Base-by-base conservation (phyloP, 2,113 vertebrate genomes). In the Heteronetta atricapilla region DNA sequence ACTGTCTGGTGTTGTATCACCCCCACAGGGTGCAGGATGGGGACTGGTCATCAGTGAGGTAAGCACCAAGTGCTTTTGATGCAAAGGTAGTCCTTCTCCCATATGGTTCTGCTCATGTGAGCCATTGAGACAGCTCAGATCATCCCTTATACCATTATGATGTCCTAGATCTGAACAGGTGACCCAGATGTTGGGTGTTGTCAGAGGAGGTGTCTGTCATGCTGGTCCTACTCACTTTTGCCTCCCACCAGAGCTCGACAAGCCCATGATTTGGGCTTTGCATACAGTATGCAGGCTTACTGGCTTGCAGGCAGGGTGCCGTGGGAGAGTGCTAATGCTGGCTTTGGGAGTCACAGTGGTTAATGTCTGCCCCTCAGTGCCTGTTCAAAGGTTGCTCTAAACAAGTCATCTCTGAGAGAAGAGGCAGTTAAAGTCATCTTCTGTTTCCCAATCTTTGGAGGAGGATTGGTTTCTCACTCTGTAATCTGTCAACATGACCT, bases 401-500 rank as follows among this genome's bases (percentile, higher is more conserved):
- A 63, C 75, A 76, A 85, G 68, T 58, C 8, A 52, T 86, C 95
- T 63, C 31, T 67, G 64, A 66, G 70, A 59, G 56, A 74, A 56
- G 67, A 86, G 77, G 79, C 76, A 80, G 88, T 90, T 94, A 88
- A 93, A 89, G 74, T 66, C 88, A 64, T 90, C 82, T 91, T 86
- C 87, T 88, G 13, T 83, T 91, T 89, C 79, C 38, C 62, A 53
- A n/a, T 90, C 92, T 81, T 86, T 50, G 77, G 80, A 86, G 88
- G 86, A 94, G 83, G 90, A 90, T 93, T 88, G 33, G 6, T 88
- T 96, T 93, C 88, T 92, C 80, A 26, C 86, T 92, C 76, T 89
- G 96, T 80, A 96, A 96, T 96, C 94, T 94, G 95, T 94, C 95
- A 95, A 95, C 95, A 92, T 92, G 88, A 95, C 95, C 94, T 94